Percentiles rank a stretch among this genome's conserved stretches.
These are phyloP conservation scores for Chrysomallon squamiferum DNA, from an alignment of 1,140 invertebrate species.

Conservation along the genomic window DNA sequence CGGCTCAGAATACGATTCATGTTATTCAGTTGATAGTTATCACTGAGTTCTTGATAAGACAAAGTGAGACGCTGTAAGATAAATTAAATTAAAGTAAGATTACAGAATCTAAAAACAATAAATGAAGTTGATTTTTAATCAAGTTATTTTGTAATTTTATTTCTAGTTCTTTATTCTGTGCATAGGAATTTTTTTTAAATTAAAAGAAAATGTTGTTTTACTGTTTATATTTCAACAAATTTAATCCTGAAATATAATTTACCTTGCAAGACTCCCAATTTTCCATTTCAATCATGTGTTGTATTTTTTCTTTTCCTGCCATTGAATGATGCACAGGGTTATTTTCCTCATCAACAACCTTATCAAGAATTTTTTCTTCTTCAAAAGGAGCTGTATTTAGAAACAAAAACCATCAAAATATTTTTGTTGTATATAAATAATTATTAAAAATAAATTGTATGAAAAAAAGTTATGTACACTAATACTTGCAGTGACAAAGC, in stretches of 20 bases:
- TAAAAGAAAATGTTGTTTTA: too few species aligned
- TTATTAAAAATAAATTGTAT: too few species aligned
- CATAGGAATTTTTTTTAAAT: too few species aligned
- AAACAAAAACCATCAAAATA: not conserved
- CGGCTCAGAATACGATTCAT: slow-evolving; percentile 33
- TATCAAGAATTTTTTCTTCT: slow-evolving; percentile 39
- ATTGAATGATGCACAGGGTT: slow-evolving; percentile 42
- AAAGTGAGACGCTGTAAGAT: slow-evolving; percentile 6
- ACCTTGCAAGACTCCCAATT: slow-evolving; percentile 45
- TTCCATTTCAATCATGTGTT: slow-evolving; percentile 34
- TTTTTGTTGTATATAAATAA: not conserved
- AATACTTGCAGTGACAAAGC: too few species aligned
- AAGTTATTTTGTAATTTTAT: too few species aligned
- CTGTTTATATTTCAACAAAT: too few species aligned
- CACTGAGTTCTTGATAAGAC: slow-evolving; percentile 39
- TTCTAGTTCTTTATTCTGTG: too few species aligned
- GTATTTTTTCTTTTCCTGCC: slow-evolving; percentile 17
- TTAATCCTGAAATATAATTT: not conserved
- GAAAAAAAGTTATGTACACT: too few species aligned
- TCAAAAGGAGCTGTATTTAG: slow-evolving; percentile 35
- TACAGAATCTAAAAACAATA: not conserved
- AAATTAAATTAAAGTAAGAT: not conserved
- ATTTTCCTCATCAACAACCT: slow-evolving; percentile 38
- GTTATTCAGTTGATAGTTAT: slow-evolving; percentile 42
- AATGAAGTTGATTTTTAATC: too few species aligned